Percentiles rank a stretch among this genome's conserved stretches.
These are phyloP conservation scores for Acanthosepion esculentum DNA, from an alignment of 2,888 invertebrate genomes.

Conservation along the genomic window DNA sequence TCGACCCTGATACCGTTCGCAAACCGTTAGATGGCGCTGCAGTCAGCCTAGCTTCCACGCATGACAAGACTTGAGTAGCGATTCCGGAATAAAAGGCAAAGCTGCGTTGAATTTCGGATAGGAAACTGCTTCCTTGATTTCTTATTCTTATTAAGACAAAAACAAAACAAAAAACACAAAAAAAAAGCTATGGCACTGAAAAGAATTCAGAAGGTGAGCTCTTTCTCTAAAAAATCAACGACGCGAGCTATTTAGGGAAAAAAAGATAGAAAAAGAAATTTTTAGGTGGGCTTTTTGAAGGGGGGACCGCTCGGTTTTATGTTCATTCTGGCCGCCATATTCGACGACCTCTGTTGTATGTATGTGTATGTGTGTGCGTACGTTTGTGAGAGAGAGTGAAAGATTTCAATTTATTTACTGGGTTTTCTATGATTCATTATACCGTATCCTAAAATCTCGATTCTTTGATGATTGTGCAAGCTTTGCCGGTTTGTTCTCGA, in stretches of 20 bases:
- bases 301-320: not conserved
- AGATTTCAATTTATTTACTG: no score
- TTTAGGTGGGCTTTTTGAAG: no score
- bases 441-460: no score
- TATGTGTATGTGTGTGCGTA: no score
- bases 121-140: slow-evolving; percentile 43
- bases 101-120: slow-evolving; percentile 41
- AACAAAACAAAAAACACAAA: not conserved
- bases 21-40: slow-evolving; percentile 2
- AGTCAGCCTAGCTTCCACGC: slow-evolving; percentile 42
- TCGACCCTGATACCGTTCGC: not conserved
- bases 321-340: not conserved
- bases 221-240: not conserved
- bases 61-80: slow-evolving; percentile 43
- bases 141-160: not conserved
- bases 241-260: no score
- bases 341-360: not conserved
- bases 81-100: slow-evolving; percentile 47
- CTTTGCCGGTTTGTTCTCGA: not conserved
- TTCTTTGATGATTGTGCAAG: not conserved
- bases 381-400: no score
- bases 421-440: no score
- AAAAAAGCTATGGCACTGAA: slow-evolving; percentile 45
- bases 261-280: no score
- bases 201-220: slow-evolving; percentile 47